These are phyloP conservation scores for Uloborus diversus DNA, from an alignment of 1,140 invertebrate species.

Conservation along the genomic window DNA sequence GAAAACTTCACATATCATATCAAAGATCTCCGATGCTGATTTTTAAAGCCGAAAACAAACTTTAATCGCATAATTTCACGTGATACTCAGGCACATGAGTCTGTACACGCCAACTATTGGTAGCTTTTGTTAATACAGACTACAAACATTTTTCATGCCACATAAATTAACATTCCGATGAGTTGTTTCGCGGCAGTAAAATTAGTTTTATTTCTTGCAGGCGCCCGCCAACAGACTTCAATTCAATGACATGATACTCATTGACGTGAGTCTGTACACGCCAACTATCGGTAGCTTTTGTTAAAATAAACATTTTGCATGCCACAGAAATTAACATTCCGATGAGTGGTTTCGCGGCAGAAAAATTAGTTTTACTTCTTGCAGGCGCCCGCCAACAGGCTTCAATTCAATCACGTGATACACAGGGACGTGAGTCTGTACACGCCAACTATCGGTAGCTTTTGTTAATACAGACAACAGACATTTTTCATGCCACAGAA, in stretches of 20 bases:
- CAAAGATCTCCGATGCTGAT: slow-evolving; percentile 8
- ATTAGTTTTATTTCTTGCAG: no score
- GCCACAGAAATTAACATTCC: slow-evolving; percentile 1
- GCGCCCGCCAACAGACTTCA: slow-evolving; percentile 4
- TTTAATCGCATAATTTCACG: slow-evolving; percentile 13
- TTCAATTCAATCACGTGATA: no score
- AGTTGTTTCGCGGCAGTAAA: not conserved
- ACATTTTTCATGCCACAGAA: no score
- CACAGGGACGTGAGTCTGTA: no score
- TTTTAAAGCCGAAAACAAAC: not conserved
- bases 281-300: slow-evolving; percentile 3
- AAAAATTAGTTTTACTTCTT: slow-evolving; percentile 12
- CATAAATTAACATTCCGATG: not conserved
- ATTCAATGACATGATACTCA: slow-evolving; percentile 10
- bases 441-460: no score
- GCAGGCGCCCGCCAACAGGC: no score
- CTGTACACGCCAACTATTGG: no score
- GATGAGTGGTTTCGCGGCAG: slow-evolving; percentile 4
- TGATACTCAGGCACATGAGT: no score
- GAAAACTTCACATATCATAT: not conserved
- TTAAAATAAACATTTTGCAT: slow-evolving; percentile 10
- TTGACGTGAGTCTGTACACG: not conserved
- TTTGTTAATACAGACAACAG: no score
- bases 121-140: no score
- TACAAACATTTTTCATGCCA: not conserved